phyloP scores from a whole-genome alignment of 2,797 vertebrate genomes.

The Myotis vivesi region DNA sequence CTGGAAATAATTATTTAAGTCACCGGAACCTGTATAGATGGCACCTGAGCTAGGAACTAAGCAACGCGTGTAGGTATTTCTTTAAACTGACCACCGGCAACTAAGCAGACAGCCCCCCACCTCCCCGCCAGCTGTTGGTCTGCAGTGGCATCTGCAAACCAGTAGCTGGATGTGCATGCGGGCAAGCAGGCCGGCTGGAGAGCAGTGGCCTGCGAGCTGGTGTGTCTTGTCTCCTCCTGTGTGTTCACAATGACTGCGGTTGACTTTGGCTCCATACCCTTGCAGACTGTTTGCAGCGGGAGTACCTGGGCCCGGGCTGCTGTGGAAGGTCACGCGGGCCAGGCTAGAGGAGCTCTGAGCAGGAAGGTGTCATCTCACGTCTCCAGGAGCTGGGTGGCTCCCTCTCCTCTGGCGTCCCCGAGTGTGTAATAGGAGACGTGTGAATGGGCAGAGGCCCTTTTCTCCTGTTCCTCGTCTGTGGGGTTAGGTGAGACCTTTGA shows the following conservation, averaged over 20 bases:
- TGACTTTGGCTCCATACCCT: background rate
- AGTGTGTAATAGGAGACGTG: background rate
- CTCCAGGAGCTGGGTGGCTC: conserved; percentile 21
- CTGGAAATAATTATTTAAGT: background rate
- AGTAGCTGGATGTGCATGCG: background rate
- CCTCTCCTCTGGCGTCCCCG: background rate
- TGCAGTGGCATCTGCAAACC: conserved; percentile 37
- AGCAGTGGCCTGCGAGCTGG: background rate
- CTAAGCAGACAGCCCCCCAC: background rate
- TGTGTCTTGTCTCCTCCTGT: conserved; percentile 22
- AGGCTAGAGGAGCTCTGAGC: background rate
- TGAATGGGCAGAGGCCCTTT: conserved; percentile 33
- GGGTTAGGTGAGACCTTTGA: conserved; percentile 18
- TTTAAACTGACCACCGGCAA: conserved; percentile 56
- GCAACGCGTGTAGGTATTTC: conserved; percentile 3
- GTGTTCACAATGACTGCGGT: conserved; percentile 16
- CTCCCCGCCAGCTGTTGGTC: background rate
- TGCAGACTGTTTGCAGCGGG: conserved; percentile 25
- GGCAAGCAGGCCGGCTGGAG: background rate
- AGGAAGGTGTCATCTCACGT: conserved; percentile 37
- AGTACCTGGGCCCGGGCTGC: background rate
- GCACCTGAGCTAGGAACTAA: conserved; percentile 19
- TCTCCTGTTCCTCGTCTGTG: conserved; percentile 8
- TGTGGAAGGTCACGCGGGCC: background rate
- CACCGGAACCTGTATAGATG: background rate